phyloP scores from a whole-genome alignment of 1,140 invertebrate genomes.

The Papilio polytes region DNA sequence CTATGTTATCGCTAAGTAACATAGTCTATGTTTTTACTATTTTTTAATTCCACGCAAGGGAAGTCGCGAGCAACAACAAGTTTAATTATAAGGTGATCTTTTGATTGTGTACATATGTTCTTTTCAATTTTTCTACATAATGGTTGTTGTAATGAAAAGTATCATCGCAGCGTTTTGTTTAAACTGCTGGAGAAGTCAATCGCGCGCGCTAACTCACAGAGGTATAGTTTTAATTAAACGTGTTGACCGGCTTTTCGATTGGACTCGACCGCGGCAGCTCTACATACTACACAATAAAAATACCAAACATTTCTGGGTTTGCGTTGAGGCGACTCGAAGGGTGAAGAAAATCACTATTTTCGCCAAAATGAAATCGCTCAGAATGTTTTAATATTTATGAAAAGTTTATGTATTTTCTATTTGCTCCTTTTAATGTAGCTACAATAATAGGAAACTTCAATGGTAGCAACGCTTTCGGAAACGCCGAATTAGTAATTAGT shows the following conservation, averaged over 20 bases:
- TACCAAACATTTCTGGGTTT: constrained; percentile 37
- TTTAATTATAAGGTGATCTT: not conserved
- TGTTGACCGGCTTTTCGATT: constrained; percentile 35
- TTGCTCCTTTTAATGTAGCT: not conserved
- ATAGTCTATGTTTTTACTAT: no score
- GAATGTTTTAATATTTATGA: constrained; percentile 20
- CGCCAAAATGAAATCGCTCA: constrained; percentile 28
- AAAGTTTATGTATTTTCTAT: not conserved
- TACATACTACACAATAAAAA: constrained; percentile 40
- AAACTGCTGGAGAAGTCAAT: constrained; percentile 19
- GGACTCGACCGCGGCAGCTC: constrained; percentile 24
- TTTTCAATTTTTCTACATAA: not conserved
- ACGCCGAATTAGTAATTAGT: not conserved
- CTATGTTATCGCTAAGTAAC: no score
- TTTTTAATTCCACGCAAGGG: no score
- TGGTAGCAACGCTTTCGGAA: constrained; percentile 1
- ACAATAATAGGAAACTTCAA: not conserved
- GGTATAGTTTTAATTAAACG: constrained; percentile 37
- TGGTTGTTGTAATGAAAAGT: not conserved
- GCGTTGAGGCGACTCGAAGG: constrained; percentile 32
- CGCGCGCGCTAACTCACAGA: constrained; percentile 14
- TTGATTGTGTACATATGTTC: not conserved
- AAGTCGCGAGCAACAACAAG: no score
- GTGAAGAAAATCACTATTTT: constrained; percentile 14
- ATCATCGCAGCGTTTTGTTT: constrained; percentile 16